Evolutionary conservation across 2,797 vertebrate species (phyloP), one percentile per base, ranked within the genome.

Genomic region (Gephyroberyx darwinii): DNA sequence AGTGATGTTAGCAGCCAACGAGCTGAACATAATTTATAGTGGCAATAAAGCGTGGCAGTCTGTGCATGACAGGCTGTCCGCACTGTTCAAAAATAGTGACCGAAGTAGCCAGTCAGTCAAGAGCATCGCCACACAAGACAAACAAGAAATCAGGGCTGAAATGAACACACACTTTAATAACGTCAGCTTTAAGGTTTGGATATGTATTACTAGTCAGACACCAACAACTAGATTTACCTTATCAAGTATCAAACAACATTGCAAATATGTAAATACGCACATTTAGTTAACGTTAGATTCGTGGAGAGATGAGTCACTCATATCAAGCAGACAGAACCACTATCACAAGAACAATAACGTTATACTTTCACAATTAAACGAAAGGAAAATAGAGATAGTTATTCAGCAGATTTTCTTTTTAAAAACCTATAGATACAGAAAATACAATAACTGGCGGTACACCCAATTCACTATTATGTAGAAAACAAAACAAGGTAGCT

Each of bases 1-100:
- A 17, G 48, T 9, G 10, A 76, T 35, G 71, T 74, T 73, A 66
- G 41, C 84, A 67, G 43, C 54, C 58, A 70, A 31, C 52, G 43
- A 71, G 58, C 41, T 33, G 39, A 13, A 56, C 19, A 50, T 63
- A 61, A 71, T 71, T 73, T 53, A 66, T 61, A 66, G 59, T 35
- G 30, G 39, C 2, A 54, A 33, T 17, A 41, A 37, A n/a, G 10
- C 20, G 20, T 2, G 22, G 0, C 3, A 22, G 22, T 22, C 5
- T 50, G 1, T 43, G 31, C 6, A 62, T 22, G 16, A 68, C 41
- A 70, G 2, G 56, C 19, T 45, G 13, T 35, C 8, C 54, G 51
- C 50, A 56, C 20, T 2, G 20, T 52, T 52, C 22, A 52, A 52
- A 52, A 52, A 52, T 52, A 52, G 50, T 13, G 26, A 26, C 26